Conservation (phyloP, 2,797 vertebrate genomes). For the Chromis chromis region DNA sequence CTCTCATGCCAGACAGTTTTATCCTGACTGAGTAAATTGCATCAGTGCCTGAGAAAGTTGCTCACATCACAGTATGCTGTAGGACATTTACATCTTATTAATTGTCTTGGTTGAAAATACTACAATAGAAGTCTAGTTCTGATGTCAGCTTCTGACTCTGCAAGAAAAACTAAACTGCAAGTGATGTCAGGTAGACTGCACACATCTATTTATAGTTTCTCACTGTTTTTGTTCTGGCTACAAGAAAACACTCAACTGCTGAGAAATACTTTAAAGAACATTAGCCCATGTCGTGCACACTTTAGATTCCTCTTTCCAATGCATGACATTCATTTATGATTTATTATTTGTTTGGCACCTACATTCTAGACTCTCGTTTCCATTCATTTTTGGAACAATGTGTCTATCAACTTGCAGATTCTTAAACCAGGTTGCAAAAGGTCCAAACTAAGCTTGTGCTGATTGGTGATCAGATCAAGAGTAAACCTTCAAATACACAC, state of each 20-base stretch:
- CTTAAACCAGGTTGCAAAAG: neutral
- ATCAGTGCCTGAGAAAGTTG: slow-evolving; percentile 2
- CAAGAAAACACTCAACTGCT: slow-evolving; percentile 21
- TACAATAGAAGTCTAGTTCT: neutral
- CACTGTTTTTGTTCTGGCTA: slow-evolving; percentile 17
- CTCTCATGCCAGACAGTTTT: neutral
- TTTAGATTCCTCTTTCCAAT: neutral
- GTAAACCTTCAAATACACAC: neutral
- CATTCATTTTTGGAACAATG: neutral
- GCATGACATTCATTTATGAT: neutral
- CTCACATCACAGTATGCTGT: neutral
- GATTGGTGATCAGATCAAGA: neutral
- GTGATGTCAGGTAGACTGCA: slow-evolving; percentile 35
- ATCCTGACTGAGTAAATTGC: slow-evolving; percentile 2
- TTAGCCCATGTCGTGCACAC: neutral
- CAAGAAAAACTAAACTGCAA: slow-evolving; percentile 21
- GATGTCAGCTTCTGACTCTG: slow-evolving; percentile 16
- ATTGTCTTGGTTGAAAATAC: slow-evolving; percentile 1
- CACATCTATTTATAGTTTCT: slow-evolving; percentile 46
- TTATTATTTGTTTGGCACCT: neutral
- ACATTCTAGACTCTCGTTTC: neutral
- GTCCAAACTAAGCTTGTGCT: neutral
- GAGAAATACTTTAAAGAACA: slow-evolving; percentile 1
- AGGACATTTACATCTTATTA: neutral
- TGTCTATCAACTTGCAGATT: neutral